phyloP scores from a whole-genome alignment of 2,113 vertebrate genomes.

The Hippoglossus stenolepis region DNA sequence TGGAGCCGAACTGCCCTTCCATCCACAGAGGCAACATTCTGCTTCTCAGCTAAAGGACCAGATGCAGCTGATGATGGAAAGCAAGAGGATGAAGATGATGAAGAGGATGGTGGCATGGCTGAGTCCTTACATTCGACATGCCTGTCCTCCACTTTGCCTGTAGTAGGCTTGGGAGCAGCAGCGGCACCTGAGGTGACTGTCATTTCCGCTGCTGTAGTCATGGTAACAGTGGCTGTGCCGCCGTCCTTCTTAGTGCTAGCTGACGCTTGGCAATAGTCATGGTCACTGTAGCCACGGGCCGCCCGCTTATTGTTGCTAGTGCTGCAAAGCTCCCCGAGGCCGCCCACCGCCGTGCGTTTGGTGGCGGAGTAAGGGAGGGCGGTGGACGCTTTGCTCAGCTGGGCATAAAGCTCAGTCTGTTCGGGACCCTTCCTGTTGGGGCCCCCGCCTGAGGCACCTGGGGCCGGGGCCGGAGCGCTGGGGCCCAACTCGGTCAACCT shows the following conservation, averaged over 20 bases:
- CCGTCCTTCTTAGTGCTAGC: conserved; percentile 88
- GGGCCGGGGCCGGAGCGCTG: conserved; percentile 81
- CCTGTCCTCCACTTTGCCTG: conserved; percentile 87
- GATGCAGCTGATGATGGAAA: conserved; percentile 77
- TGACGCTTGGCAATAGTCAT: conserved; percentile 97
- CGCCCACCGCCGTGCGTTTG: conserved; percentile 73
- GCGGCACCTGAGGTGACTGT: conserved; percentile 80
- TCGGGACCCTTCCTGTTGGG: conserved; percentile 88
- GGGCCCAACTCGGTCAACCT: conserved; percentile 88
- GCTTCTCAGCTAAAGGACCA: conserved; percentile 85
- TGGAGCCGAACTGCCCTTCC: conserved; percentile 81
- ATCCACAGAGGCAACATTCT: conserved; percentile 83
- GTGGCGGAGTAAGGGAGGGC: conserved; percentile 80
- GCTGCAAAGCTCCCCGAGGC: conserved; percentile 87
- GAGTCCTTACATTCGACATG: conserved; percentile 91
- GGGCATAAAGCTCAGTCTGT: conserved; percentile 94
- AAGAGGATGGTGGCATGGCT: conserved; percentile 81
- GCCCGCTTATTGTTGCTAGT: conserved; percentile 84
- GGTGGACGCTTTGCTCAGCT: conserved; percentile 93
- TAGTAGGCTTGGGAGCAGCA: conserved; percentile 74
- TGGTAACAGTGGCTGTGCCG: conserved; percentile 58
- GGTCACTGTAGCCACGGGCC: conserved; percentile 93
- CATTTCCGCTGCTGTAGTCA: conserved; percentile 55
- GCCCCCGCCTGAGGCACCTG: conserved; percentile 81
- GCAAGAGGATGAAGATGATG: conserved; percentile 72